phyloP scores from a whole-genome alignment of 1,140 invertebrate species.

The Cephus cinctus region DNA sequence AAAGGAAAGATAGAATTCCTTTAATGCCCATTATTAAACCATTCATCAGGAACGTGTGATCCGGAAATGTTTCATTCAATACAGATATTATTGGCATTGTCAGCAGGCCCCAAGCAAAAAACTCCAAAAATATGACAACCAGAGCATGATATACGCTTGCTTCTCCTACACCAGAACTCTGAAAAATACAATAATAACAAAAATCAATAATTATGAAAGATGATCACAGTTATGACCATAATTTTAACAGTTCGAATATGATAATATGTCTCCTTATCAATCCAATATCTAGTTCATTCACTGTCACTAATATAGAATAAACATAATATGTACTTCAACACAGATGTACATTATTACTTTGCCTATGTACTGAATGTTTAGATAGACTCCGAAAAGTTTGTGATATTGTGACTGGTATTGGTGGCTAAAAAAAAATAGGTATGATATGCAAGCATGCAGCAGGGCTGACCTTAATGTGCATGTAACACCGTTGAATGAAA shows the following conservation, averaged over 20 bases:
- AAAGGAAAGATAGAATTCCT: slow-evolving; percentile 95
- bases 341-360: too few relatives aligned
- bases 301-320: too few relatives aligned
- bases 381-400: too few relatives aligned
- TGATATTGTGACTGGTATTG: slow-evolving; percentile 8
- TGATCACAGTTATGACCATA: slow-evolving; percentile 1
- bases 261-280: too few relatives aligned
- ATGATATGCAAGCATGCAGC: not conserved
- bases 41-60: slow-evolving; percentile 99
- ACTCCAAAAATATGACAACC: slow-evolving; percentile 98
- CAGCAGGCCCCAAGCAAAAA: slow-evolving; percentile 98
- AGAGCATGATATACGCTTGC: slow-evolving; percentile 97
- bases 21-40: slow-evolving; percentile 98
- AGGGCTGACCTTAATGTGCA: slow-evolving; percentile 53
- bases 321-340: too few relatives aligned
- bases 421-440: slow-evolving; percentile 4
- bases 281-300: too few relatives aligned
- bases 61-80: slow-evolving; percentile 95
- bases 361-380: too few relatives aligned
- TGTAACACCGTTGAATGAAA: slow-evolving; percentile 50
- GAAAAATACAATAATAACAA: too few relatives aligned
- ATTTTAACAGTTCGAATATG: too few relatives aligned
- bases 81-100: slow-evolving; percentile 98
- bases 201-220: not conserved
- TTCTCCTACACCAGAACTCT: slow-evolving; percentile 85